These are phyloP conservation scores for Tinea pellionella DNA, from an alignment of 2,888 invertebrate genomes.

Conservation along the genomic window DNA sequence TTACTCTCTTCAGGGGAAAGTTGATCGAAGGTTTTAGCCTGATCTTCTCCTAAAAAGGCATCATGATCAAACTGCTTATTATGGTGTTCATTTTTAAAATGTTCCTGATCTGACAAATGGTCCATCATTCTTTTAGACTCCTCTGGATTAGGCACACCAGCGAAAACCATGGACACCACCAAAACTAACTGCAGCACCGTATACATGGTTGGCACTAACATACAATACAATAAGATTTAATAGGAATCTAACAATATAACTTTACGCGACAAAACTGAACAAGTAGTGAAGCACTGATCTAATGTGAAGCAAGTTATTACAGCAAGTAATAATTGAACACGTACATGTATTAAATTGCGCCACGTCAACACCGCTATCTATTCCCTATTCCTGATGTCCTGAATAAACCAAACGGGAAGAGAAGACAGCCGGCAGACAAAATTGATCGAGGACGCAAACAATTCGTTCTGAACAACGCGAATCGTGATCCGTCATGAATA, in stretches of 20 bases:
- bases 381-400: conserved; percentile 43
- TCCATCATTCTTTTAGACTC: conserved; percentile 75
- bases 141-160: conserved; percentile 78
- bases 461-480: background rate
- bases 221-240: background rate
- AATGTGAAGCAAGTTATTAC: background rate
- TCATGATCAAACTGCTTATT: conserved; percentile 96
- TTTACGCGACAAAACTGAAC: background rate
- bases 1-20: conserved; percentile 95
- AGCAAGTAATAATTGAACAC: conserved; percentile 8
- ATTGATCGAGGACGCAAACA: conserved; percentile 5
- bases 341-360: conserved; percentile 21
- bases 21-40: conserved; percentile 93
- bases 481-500: no score
- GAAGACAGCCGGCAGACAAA: conserved; percentile 21
- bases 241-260: background rate
- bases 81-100: conserved; percentile 83
- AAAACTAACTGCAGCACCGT: conserved; percentile 43
- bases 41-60: conserved; percentile 94
- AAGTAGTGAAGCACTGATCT: background rate
- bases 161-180: conserved; percentile 49
- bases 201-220: conserved; percentile 31
- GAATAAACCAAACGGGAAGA: conserved; percentile 22
- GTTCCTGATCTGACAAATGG: conserved; percentile 81
- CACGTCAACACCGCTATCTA: conserved; percentile 49